Evolutionary conservation across 2,113 vertebrate genomes (phyloP).

Genomic region (Dicaeum eximium): DNA sequence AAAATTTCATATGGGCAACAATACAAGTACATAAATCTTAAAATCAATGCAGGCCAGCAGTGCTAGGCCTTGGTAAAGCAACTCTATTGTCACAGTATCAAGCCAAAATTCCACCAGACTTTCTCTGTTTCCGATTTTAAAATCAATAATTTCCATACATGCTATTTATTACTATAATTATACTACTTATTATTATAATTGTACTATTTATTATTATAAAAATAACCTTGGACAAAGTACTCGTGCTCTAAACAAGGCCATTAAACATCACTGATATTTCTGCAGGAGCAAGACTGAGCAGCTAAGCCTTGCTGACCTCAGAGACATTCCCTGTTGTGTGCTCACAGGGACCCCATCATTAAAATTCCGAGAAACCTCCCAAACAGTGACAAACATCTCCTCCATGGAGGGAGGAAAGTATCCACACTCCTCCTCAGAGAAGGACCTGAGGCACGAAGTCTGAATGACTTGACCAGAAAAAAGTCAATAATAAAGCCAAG

Average conservation of each 20-base stretch:
- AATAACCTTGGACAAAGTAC: background rate
- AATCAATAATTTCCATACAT: background rate
- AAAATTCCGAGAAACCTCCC: background rate
- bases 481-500: background rate
- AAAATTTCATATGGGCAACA: conserved; percentile 21
- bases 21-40: background rate
- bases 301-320: background rate
- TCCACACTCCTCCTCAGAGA: background rate
- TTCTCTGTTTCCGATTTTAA: background rate
- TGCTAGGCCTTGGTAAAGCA: background rate
- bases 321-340: rapidly evolving
- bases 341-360: background rate
- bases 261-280: background rate
- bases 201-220: background rate
- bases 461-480: background rate
- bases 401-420: background rate
- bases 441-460: background rate
- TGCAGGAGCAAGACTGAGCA: background rate
- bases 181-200: background rate
- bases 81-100: rapidly evolving
- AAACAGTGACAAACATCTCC: background rate
- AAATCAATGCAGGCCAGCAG: background rate
- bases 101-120: background rate
- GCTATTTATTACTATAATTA: background rate
- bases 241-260: background rate